A percentile compares a stretch with the other conserved stretches of the same genome.
phyloP scores from a whole-genome alignment of 2,888 invertebrate species.

The Bellardia bayeri region DNA sequence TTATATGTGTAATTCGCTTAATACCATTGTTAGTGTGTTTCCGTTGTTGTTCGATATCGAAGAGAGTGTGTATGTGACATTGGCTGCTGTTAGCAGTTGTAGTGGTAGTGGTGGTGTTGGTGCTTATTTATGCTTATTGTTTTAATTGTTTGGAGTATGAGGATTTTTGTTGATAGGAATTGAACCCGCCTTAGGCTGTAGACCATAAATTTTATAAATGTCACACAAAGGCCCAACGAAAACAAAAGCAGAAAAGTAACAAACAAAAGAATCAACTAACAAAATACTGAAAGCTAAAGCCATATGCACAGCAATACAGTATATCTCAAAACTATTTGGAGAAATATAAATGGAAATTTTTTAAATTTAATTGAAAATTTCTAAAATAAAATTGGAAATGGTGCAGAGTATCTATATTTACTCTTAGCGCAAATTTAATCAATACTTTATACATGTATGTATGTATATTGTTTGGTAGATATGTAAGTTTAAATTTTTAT shows the following conservation, averaged over 20 bases:
- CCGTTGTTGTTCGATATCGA: not conserved
- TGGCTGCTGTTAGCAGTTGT: slow-evolving; percentile 28
- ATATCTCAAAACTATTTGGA: no score
- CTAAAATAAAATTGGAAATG: no score
- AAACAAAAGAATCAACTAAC: slow-evolving; percentile 20
- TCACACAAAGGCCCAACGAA: slow-evolving; percentile 73
- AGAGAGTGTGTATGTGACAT: not conserved
- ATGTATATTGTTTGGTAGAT: no score
- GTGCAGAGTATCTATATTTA: no score
- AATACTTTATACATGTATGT: no score
- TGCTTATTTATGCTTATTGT: slow-evolving; percentile 59
- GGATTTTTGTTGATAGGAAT: slow-evolving; percentile 68
- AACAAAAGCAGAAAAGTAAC: not conserved
- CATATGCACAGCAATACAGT: not conserved
- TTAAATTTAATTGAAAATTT: no score
- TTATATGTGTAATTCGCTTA: slow-evolving; percentile 39
- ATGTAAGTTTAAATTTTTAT: no score
- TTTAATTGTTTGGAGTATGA: slow-evolving; percentile 56
- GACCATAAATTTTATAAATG: slow-evolving; percentile 81
- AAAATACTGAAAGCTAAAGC: slow-evolving; percentile 17
- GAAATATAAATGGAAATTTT: no score
- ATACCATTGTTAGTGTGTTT: slow-evolving; percentile 13
- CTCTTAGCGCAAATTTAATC: no score
- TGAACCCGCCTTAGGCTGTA: slow-evolving; percentile 76
- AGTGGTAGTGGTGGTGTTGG: slow-evolving; percentile 37